Conservation (phyloP, 2,888 invertebrate genomes). For the Sarcophaga rosellei region DNA sequence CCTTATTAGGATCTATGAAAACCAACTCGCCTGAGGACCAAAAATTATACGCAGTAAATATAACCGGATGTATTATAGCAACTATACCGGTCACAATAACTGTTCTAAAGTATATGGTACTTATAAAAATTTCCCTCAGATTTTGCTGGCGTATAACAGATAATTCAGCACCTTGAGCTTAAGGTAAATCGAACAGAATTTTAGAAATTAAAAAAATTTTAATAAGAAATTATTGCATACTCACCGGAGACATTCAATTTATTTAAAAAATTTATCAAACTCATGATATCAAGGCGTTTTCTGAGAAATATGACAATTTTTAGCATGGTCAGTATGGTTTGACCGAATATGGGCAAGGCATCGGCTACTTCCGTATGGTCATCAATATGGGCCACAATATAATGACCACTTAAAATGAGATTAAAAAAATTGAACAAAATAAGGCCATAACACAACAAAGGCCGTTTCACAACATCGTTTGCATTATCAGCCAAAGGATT, state of each 20-base stretch:
- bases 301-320: constrained; percentile 39
- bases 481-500: background rate
- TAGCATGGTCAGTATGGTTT: constrained; percentile 27
- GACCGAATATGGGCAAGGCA: constrained; percentile 34
- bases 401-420: constrained; percentile 7
- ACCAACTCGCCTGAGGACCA: background rate
- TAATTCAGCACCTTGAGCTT: constrained; percentile 20
- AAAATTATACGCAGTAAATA: constrained; percentile 1
- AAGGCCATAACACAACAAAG: constrained; percentile 9
- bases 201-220: too few relatives aligned
- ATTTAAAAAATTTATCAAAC: background rate
- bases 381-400: constrained; percentile 2
- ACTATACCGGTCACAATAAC: constrained; percentile 14
- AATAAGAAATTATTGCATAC: too few relatives aligned
- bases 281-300: constrained; percentile 33
- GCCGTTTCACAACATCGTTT: constrained; percentile 4
- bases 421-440: background rate
- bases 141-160: constrained; percentile 14
- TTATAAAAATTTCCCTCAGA: constrained; percentile 2
- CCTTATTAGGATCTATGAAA: constrained; percentile 17
- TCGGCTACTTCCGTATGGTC: constrained; percentile 23
- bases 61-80: constrained; percentile 1
- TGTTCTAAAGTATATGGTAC: constrained; percentile 1
- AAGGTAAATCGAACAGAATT: too few relatives aligned
- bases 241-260: too few relatives aligned